Evolutionary conservation across 1,140 invertebrate species (phyloP), one percentile per base, ranked within the genome.

Genomic region (Pogonognathellus flavescens): DNA sequence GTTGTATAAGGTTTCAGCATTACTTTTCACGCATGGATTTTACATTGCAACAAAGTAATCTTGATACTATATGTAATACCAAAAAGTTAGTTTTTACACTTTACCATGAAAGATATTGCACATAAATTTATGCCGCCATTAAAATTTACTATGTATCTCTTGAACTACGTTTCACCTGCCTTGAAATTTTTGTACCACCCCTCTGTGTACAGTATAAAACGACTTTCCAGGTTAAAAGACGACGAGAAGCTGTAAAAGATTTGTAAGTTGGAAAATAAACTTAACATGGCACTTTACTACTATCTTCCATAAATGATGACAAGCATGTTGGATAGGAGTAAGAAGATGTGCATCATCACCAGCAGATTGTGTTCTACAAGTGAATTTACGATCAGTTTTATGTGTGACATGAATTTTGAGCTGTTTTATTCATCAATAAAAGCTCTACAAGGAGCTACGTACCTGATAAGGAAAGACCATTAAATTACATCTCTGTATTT

Each of bases 341-440:
- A 25, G 18, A 66, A 25, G 13, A 25, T 60, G n/a, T 60, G n/a
- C 13, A 8, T 60, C 57, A 60, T 60, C 59, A 18, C 22, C 59
- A 60, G 18, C 9, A 18, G 22, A 60, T 60, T 66, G 62, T 66
- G 20, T 66, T 66, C 25, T 66, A 66, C 13, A 66, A 13, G 9
- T 25, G 25, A 20, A 66, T 20, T 66, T 66, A 66, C 14, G 22
- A 11, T 66, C 4, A 0, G 62, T 66, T 66, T 66, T 66, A 66
- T 31, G 62, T 66, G 62, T 66, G 62, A 66, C 62, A 66, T 66
- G 62, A 66, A 66, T 66, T 66, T 66, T 66, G 22, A 66, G 62
- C 25, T 14, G 62, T 66, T 66, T n/a, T 4, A 31, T 66, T 31
- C 22, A 14, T 4, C 20, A 10, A 66, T 66, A 66, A 66, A 66